Evolutionary conservation across 2,113 vertebrate genomes (phyloP), one percentile per base, ranked within the genome.

Genomic region (Macaca nemestrina): DNA sequence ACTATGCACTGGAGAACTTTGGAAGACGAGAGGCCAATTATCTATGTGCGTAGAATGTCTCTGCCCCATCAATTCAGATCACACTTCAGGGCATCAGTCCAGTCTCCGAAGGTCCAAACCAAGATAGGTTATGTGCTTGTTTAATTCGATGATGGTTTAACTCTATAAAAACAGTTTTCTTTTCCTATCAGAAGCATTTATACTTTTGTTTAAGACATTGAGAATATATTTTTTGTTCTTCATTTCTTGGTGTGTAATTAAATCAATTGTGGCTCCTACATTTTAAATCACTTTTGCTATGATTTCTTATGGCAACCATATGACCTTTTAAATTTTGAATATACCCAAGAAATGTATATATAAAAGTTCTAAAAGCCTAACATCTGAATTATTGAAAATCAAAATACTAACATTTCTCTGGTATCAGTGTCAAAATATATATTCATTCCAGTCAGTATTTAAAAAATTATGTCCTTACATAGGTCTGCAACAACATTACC

Each of bases 281-380:
- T 85, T 96, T 81, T 96, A 97, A 93, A 97, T 93, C 43, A 88
- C 7, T 45, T 86, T 52, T 85, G 22, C 43, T 87, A 80, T 92
- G 88, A 97, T 95, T 97, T 27, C 90, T 91, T 64, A 30, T 89
- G 79, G 88, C 94, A 98, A 95, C 67, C 73, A 50, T 52, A 55
- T 85, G 68, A 45, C 61, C 30, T 96, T 84, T 38, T 86, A 96
- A 97, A 97, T 97, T 97, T 80, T 92, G 87, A 96, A 86, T 93
- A 94, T 90, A 95, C 72, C 97, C 68, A 97, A 75, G 61, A 97
- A 97, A 76, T 97, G n/a, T 68, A 55, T 97, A 6, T 83, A 5
- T 83, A 23, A 80, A 92, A 8, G 23, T 96, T 98, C 95, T 88
- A 78, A 80, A 75, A 97, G 78, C 95, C 38, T 95, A 95, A 6